These are phyloP conservation scores for Stegodyphus mimosarum DNA, from an alignment of 1,140 invertebrate species.

Conservation along the genomic window DNA sequence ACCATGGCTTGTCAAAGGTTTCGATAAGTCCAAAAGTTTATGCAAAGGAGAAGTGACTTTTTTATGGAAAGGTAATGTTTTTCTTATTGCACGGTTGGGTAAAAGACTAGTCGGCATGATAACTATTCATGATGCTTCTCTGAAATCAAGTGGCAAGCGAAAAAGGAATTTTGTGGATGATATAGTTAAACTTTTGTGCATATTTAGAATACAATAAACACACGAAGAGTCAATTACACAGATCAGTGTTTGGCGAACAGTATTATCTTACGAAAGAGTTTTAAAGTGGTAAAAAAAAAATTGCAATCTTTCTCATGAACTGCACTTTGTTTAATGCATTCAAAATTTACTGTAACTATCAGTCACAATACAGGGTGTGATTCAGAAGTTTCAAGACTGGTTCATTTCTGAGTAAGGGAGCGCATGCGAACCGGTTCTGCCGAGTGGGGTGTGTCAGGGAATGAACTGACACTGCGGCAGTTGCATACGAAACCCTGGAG, in stretches of 20 bases:
- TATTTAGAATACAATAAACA: constrained; percentile 1
- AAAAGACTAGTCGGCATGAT: constrained; percentile 1
- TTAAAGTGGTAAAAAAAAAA: constrained; percentile 2
- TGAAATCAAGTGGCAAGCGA: constrained; percentile 1
- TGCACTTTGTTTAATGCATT: constrained; percentile 6
- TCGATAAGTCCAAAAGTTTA: constrained; percentile 3
- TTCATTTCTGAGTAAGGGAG: too few species aligned
- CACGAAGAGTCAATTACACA: constrained; percentile 8
- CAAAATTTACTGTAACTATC: constrained; percentile 5
- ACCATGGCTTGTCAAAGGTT: constrained; percentile 11
- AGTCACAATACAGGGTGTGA: too few species aligned
- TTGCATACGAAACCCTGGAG: too few species aligned
- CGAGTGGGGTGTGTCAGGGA: too few species aligned
- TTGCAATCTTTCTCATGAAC: constrained; percentile 1
- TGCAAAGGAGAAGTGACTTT: constrained; percentile 10
- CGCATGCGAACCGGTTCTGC: too few species aligned
- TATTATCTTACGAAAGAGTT: constrained; percentile 1
- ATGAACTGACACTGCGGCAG: too few species aligned
- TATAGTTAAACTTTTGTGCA: constrained; percentile 1
- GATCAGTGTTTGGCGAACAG: constrained; percentile 12
- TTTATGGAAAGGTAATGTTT: neutral
- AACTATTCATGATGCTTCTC: constrained; percentile 3
- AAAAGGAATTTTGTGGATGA: constrained; percentile 5
- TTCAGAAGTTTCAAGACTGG: too few species aligned
- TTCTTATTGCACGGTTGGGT: neutral